Base-by-base conservation (phyloP, 1,140 invertebrate species). In the Drosophila parvula region DNA sequence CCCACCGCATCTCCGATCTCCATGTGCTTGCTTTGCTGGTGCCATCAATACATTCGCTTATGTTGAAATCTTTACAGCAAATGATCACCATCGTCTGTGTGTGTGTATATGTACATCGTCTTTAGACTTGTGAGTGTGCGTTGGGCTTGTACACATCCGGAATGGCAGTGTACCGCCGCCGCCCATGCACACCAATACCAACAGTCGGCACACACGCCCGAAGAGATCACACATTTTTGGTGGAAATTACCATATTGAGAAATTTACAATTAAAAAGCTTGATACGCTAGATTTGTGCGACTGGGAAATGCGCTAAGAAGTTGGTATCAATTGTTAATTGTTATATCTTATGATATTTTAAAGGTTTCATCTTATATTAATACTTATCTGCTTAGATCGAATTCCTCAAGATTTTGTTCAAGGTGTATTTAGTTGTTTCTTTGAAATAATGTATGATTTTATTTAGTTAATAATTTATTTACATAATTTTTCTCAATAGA, bases 221-320 rank as follows among this genome's bases (percentile, higher is more conserved):
- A 45, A 32, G 38, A 64, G 58, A 74, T 74, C 55, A 53, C 48
- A 77, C 73, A 68, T 77, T 76, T 84, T 88, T 78, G 47, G 82
- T 84, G 85, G 78, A 79, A 81, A 89, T 89, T 90, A 90, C 85
- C 84, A 89, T 89, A 89, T 90, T 90, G 85, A 89, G 84, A 73
- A 89, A 89, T 89, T 76, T 89, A 75, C 81, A 90, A 89, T 89
- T 89, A 84, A 84, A 89, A 81, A 79, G 78, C 36, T 78, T 30
- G 22, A 44, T 34, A 36, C 11, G 7, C 9, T 3, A 27, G 28
- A 36, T 16, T 30, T 47, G 22, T n/a, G 14, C 8, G 48, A 76
- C 22, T 60, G 38, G 18, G 34, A 36, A 55, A 59, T 53, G 16
- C 55, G 28, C 55, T 68, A 22, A 1, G 4, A 2, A 18, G 30